Conservation (phyloP, 1,140 invertebrate genomes). For the Drosophila pectinifera region DNA sequence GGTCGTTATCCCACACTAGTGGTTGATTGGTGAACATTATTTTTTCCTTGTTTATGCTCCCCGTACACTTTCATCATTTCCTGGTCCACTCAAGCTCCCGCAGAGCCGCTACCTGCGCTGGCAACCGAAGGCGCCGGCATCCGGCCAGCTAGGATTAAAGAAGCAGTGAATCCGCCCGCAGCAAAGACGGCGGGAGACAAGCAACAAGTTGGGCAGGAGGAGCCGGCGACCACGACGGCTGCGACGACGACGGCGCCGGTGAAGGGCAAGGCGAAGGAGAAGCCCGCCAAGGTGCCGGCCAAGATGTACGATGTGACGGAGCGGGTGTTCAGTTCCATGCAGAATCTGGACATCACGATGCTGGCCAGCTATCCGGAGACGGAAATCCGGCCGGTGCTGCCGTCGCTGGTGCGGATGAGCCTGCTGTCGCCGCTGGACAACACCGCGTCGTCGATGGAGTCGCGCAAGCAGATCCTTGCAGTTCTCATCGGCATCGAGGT, state of each 20-base stretch:
- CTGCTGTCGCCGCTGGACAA: constrained; percentile 94
- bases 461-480: constrained; percentile 94
- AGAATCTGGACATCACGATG: constrained; percentile 91
- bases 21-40: no score
- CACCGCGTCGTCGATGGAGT: constrained; percentile 92
- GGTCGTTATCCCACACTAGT: no score
- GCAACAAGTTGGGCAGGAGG: constrained; percentile 12
- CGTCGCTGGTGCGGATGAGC: constrained; percentile 96
- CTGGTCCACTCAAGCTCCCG: neutral
- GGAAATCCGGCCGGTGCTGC: constrained; percentile 94
- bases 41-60: neutral
- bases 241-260: neutral
- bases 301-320: constrained; percentile 74
- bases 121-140: neutral
- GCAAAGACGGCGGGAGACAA: constrained; percentile 8
- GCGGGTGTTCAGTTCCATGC: constrained; percentile 90
- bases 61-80: neutral
- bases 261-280: constrained; percentile 1
- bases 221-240: neutral
- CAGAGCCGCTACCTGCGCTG: constrained; percentile 3
- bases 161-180: neutral
- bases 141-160: neutral
- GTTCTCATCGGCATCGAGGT: constrained; percentile 95
- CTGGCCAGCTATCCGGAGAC: constrained; percentile 89
- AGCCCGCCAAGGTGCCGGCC: constrained; percentile 36